Percentiles rank a stretch among this genome's conserved stretches.
phyloP scores from a whole-genome alignment of 1,140 invertebrate species.

The Micrasema minimum region DNA sequence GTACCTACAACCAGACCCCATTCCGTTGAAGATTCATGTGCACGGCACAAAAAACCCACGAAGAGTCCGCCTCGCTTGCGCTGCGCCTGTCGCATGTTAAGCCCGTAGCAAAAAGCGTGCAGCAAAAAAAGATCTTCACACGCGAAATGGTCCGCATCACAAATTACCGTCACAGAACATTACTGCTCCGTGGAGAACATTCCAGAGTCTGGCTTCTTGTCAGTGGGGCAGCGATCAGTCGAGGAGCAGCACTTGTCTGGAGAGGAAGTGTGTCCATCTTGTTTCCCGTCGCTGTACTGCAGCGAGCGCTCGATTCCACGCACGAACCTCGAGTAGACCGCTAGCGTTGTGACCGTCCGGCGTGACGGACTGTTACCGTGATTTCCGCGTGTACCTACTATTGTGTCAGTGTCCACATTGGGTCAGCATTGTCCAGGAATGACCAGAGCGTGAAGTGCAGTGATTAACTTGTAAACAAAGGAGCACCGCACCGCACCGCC shows the following conservation, averaged over 20 bases:
- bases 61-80: too few species aligned
- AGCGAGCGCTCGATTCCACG: not conserved
- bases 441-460: conserved; percentile 34
- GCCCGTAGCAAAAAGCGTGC: not conserved
- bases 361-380: conserved; percentile 25
- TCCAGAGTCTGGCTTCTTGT: conserved; percentile 1
- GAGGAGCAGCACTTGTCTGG: not conserved
- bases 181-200: not conserved
- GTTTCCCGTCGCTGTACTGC: too few species aligned
- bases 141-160: conserved; percentile 19
- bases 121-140: conserved; percentile 4
- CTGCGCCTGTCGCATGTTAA: conserved; percentile 12
- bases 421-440: conserved; percentile 38
- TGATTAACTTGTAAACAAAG: conserved; percentile 25
- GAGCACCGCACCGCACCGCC: conserved; percentile 8
- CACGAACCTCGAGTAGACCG: not conserved
- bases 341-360: conserved; percentile 15
- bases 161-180: conserved; percentile 8
- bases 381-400: conserved; percentile 30
- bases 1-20: too few species aligned
- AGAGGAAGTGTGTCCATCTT: conserved; percentile 4
- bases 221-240: not conserved
- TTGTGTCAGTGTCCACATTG: conserved; percentile 20
- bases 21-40: too few species aligned
- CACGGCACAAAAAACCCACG: not conserved